These are phyloP conservation scores for Acanthopagrus latus DNA, from an alignment of 2,797 vertebrate species.

Conservation along the genomic window DNA sequence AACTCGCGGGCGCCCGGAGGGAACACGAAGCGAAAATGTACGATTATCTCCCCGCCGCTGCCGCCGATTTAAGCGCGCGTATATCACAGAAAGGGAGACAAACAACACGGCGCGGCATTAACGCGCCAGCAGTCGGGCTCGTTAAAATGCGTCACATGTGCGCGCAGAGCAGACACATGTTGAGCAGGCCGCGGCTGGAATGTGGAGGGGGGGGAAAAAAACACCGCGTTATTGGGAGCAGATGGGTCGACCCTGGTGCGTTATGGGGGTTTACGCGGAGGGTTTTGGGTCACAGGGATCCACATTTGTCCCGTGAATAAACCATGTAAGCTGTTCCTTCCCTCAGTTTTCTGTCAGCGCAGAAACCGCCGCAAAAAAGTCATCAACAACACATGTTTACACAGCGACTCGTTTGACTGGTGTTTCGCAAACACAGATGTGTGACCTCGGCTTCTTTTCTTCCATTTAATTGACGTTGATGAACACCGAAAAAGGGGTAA, in stretches of 20 bases:
- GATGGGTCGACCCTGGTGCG: slow-evolving; percentile 56
- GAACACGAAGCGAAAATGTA: slow-evolving; percentile 14
- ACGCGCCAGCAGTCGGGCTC: slow-evolving; percentile 20
- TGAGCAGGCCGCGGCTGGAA: slow-evolving; percentile 67
- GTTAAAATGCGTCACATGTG: slow-evolving; percentile 39
- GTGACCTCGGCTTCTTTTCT: not conserved
- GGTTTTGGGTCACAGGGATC: slow-evolving; percentile 37
- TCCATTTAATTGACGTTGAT: not conserved
- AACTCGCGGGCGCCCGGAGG: slow-evolving; percentile 15
- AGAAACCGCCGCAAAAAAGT: not conserved
- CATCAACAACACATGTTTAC: slow-evolving; percentile 24
- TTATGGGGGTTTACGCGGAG: slow-evolving; percentile 46
- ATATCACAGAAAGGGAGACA: slow-evolving; percentile 15
- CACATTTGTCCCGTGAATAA: slow-evolving; percentile 37
- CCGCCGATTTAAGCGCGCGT: slow-evolving; percentile 11
- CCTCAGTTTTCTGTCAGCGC: not conserved
- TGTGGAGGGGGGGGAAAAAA: slow-evolving; percentile 43
- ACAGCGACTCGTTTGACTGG: not conserved
- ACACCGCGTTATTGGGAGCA: slow-evolving; percentile 66
- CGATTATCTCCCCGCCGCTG: not conserved
- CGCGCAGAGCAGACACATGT: slow-evolving; percentile 57
- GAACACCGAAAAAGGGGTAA: not conserved
- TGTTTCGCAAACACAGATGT: not conserved
- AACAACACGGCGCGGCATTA: slow-evolving; percentile 25
- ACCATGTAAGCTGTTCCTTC: not conserved